A percentile compares a stretch with the other conserved stretches of the same genome.
Conservation (phyloP, 2,113 vertebrate genomes). For the Leptosomus discolor region DNA sequence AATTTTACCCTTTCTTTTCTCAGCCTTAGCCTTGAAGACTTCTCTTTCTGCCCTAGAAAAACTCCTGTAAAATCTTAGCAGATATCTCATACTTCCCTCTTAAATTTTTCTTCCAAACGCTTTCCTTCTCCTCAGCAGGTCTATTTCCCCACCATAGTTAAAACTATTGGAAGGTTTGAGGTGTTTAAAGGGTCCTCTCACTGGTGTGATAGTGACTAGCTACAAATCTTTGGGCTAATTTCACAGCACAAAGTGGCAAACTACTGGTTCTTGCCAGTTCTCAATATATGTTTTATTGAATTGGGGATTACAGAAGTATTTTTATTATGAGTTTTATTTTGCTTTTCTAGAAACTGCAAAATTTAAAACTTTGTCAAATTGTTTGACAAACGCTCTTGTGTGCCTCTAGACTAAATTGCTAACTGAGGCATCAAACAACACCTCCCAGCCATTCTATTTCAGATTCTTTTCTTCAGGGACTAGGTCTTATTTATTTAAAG, state of each 20-base stretch:
- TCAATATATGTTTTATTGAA: neutral
- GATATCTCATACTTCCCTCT: neutral
- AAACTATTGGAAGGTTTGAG: neutral
- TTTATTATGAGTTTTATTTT: neutral
- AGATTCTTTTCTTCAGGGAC: neutral
- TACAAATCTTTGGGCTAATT: neutral
- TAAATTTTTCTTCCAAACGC: neutral
- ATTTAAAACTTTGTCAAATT: neutral
- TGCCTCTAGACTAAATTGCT: neutral
- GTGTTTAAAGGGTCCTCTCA: neutral
- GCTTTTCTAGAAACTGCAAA: neutral
- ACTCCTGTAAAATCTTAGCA: neutral
- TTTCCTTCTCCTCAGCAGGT: neutral
- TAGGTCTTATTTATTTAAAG: neutral
- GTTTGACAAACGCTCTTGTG: neutral
- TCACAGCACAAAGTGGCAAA: neutral
- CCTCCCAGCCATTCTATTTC: neutral
- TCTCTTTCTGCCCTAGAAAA: neutral
- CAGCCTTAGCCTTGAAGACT: neutral
- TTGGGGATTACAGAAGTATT: neutral
- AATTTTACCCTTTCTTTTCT: constrained; percentile 34
- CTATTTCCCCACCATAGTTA: neutral
- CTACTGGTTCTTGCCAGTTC: neutral
- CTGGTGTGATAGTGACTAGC: neutral
- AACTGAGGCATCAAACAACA: neutral